Evolutionary conservation across 2,113 vertebrate species (phyloP).

Genomic region (Ploceus nigricollis): DNA sequence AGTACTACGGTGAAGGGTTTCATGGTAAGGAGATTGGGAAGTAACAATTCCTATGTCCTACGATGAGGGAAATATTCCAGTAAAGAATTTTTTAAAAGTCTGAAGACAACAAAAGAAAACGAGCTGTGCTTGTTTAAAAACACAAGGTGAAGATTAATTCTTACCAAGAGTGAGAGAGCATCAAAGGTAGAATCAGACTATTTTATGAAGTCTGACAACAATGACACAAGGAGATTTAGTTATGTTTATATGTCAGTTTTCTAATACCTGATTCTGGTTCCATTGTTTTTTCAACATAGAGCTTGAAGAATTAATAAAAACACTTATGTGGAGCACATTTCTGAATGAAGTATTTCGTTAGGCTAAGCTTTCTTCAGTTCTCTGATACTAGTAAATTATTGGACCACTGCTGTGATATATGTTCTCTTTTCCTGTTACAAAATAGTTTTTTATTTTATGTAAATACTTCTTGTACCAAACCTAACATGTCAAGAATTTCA

Average conservation of each 20-base stretch:
- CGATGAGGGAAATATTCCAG: background rate
- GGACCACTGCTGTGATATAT: background rate
- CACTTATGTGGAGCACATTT: background rate
- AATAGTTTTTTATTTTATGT: background rate
- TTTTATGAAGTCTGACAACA: background rate
- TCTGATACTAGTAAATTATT: background rate
- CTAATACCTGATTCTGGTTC: background rate
- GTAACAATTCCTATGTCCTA: background rate
- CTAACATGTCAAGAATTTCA: background rate
- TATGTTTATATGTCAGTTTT: background rate
- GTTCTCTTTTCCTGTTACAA: background rate
- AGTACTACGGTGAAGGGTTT: background rate
- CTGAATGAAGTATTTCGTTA: background rate
- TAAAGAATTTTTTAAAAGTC: background rate
- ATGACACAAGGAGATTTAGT: background rate
- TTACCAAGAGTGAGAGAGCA: background rate
- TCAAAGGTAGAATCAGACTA: background rate
- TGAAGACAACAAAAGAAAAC: background rate
- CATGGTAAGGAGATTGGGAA: background rate
- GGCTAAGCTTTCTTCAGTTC: background rate
- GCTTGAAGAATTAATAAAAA: background rate
- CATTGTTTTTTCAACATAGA: background rate
- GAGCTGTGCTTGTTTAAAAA: background rate
- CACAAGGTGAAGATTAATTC: background rate
- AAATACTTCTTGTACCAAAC: background rate